phyloP scores from a whole-genome alignment of 2,888 invertebrate species.

The Polymixis lichenea region DNA sequence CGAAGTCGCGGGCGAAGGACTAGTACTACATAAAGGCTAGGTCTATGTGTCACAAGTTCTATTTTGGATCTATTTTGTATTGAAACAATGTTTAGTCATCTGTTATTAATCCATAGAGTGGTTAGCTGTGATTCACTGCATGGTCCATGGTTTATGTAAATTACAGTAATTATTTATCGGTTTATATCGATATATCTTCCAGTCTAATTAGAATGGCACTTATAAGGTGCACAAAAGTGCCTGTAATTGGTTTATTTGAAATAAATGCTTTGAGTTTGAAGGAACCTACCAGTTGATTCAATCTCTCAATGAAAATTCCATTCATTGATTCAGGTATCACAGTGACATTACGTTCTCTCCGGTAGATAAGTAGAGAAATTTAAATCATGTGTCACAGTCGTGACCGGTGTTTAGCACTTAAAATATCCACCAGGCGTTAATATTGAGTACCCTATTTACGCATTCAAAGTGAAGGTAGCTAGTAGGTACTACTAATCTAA shows the following conservation, averaged over 20 bases:
- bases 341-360: constrained; percentile 3
- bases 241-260: too few species aligned
- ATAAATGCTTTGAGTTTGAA: too few species aligned
- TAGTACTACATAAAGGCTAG: background rate
- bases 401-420: constrained; percentile 39
- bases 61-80: background rate
- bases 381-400: constrained; percentile 36
- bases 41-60: constrained; percentile 1
- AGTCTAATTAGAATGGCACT: background rate
- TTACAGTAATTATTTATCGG: background rate
- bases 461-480: constrained; percentile 33
- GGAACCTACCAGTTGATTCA: background rate
- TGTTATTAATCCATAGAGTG: constrained; percentile 12
- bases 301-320: constrained; percentile 8
- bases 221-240: too few species aligned
- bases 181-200: constrained; percentile 16
- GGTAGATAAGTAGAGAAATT: constrained; percentile 55
- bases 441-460: constrained; percentile 19
- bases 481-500: constrained; percentile 19
- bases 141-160: constrained; percentile 34
- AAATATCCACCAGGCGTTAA: constrained; percentile 36
- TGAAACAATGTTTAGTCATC: background rate
- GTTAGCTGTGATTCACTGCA: constrained; percentile 31
- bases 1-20: too few species aligned
- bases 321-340: constrained; percentile 36